Base-by-base conservation (phyloP, 2,888 invertebrate genomes). In the Brachypalpus laphriformis region DNA sequence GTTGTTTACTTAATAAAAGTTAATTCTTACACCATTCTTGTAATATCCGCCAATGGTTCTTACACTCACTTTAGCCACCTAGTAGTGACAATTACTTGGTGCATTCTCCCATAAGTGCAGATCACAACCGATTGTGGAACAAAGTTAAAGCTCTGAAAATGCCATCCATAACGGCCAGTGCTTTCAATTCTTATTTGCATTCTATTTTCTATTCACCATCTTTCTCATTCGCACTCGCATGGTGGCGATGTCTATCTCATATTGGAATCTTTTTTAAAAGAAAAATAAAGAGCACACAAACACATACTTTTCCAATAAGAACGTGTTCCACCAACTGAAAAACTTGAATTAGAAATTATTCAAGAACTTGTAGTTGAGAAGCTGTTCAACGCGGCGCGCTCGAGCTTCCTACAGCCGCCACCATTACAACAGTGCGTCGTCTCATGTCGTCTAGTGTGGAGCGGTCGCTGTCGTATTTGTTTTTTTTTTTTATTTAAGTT, bases 371-470 rank as follows among this genome's bases (percentile, higher is more conserved):
- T 75, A 11, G 74, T 66, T 45, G 18, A n/a, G n/a, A 25, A 11
- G 34, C 45, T 47, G 31, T 31, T 31, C 49, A 45, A 51, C 68
- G 40, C 59, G 51, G 59, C 76, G 68, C 68, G 56, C 57, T 61
- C 47, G 31, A 71, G 45, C 71, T 71, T 57, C 78, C 37, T 34
- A n/a, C 31, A 54, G 37, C 37, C 22, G 18, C 56, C 49, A 70
- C 42, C 47, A 57, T 34, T 37, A 28, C 31, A 82, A 68, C 88
- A 88, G 89, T 88, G 87, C 87, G 88, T 88, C 87, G 89, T 87
- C 82, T 87, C 87, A 78, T 88, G 82, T 87, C 87, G 87, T 87
- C 70, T 81, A 78, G 77, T 83, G 87, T 86, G 88, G 87, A 83
- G 82, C 85, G 76, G 76, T 87, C 80, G 83, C 81, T 86, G 66